These are phyloP conservation scores for Metellina segmentata DNA, from an alignment of 2,888 invertebrate genomes.

Conservation along the genomic window DNA sequence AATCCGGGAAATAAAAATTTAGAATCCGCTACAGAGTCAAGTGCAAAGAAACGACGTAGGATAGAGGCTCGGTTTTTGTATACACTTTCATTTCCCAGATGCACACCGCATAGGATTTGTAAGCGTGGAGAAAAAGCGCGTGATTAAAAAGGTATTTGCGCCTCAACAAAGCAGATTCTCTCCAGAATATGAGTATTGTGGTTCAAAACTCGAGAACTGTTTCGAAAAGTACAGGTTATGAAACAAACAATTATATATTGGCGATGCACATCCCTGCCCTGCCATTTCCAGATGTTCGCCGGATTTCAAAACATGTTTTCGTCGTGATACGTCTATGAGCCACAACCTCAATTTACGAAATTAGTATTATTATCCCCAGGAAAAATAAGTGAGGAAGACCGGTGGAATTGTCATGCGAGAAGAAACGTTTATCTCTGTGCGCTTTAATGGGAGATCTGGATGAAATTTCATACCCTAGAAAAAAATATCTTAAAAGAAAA, in stretches of 20 bases:
- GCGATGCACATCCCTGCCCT: neutral
- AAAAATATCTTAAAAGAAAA: constrained; percentile 4
- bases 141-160: constrained; percentile 35
- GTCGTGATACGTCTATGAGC: constrained; percentile 45
- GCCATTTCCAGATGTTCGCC: constrained; percentile 43
- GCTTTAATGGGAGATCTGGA: neutral
- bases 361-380: constrained; percentile 19
- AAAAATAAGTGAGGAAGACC: constrained; percentile 32
- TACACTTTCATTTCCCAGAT: neutral
- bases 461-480: neutral
- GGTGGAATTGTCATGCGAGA: neutral
- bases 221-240: constrained; percentile 43
- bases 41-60: neutral
- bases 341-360: constrained; percentile 38
- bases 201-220: neutral
- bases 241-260: constrained; percentile 22
- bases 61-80: neutral
- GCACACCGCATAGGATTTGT: neutral
- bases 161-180: constrained; percentile 22
- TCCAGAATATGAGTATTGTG: neutral
- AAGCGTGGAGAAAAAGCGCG: neutral
- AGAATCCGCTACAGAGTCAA: no score
- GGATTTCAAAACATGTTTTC: constrained; percentile 40
- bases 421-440: neutral
- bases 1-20: no score